Base-by-base conservation (phyloP, 2,113 vertebrate species). In the Phalacrocorax pelagicus region DNA sequence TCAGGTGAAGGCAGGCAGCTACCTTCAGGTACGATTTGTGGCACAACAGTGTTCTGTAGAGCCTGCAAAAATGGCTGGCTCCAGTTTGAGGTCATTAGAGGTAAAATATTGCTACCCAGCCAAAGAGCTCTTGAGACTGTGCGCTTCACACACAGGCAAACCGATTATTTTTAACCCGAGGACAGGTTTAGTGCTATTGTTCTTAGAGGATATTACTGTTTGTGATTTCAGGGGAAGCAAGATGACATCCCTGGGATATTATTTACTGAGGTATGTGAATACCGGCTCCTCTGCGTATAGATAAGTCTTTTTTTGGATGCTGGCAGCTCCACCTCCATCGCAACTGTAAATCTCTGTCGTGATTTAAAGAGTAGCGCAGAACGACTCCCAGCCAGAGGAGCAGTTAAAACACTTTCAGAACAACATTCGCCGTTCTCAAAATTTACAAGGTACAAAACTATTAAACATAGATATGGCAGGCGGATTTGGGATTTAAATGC, bases 171-270 rank as follows among this genome's bases (percentile, higher is more conserved):
- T 88, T 81, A 95, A 93, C 84, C 62, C n/a, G 38, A 91, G 89
- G 91, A 95, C 94, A 95, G 94, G 47, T 96, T 97, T 96, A 97
- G 96, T 97, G 97, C 89, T 95, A 95, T 97, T 97, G 96, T 97
- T 97, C 94, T 91, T 92, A 80, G 74, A 77, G 42, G 54, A 74
- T 85, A 89, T 80, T 88, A 66, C 78, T 83, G 67, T 54, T 51
- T 74, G 93, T 71, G 84, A 59, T 95, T 93, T 62, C 95, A 93
- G 85, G 66, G 67, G 51, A 80, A 93, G 91, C 34, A 42, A 27
- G 66, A 52, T 80, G 84, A 96, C 86, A 88, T 80, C 46, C 78
- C 66, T 9, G 40, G 71, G 82, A 81, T 86, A 9, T 86, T 86
- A 86, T 94, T 90, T 95, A 78, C 86, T 19, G 73, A 79, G 61